Evolutionary conservation across 2,888 invertebrate species (phyloP), one percentile per base, ranked within the genome.

Genomic region (Melinaea marsaeus): DNA sequence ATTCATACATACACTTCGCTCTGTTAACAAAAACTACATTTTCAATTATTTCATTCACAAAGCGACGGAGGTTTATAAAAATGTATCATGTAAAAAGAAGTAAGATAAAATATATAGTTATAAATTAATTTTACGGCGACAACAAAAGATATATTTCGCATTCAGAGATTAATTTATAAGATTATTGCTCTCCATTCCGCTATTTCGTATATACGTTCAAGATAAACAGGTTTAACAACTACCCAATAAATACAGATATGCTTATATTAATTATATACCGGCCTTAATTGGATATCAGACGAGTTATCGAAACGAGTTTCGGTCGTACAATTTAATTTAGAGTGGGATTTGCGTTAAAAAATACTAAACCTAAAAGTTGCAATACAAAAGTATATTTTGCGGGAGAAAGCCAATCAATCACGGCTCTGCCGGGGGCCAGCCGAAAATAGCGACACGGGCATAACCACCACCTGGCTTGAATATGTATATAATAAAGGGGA

Each of bases 401-500:
- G 63, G 65, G 68, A 64, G 67, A 67, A 66, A 67, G 64, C 73
- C 80, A 83, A 86, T 88, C 87, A 85, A 88, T 86, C 88, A 86
- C 82, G 74, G 74, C 71, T 75, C 78, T 79, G 78, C 78, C 76
- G 66, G 71, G 66, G 68, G 81, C 79, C 75, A 77, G 78, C 81
- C 79, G 77, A 89, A 90, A 90, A 90, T 89, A 89, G 86, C 81
- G 78, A 79, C 80, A 80, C 79, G 76, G 76, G 74, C 79, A 76
- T 78, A 79, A 72, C 81, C 76, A 78, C 80, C 83, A 84, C 84
- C 79, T 80, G 79, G 75, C 72, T 71, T 71, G 76, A 81, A 84
- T 83, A 85, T 83, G 83, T 85, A 85, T 88, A 85, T 85, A 86
- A 85, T 85, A 86, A 80, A 80, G 79, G 84, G 82, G 80, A 68